Percentiles rank a stretch among this genome's conserved stretches.
These are phyloP conservation scores for Brachyistius frenatus DNA, from an alignment of 2,113 vertebrate genomes.

Conservation along the genomic window DNA sequence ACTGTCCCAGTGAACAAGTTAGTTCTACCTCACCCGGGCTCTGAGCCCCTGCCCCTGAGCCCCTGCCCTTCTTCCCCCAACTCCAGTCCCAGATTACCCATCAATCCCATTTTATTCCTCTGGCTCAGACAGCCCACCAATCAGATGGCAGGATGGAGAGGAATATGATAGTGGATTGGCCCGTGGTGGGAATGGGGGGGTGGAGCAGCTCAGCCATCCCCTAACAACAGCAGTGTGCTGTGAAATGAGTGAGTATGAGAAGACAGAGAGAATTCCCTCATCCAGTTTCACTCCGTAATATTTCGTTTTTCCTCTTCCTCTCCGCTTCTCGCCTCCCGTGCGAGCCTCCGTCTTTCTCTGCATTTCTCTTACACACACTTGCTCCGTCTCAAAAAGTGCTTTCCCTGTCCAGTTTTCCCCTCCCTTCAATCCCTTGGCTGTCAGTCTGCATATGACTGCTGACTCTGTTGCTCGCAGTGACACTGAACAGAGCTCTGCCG, in stretches of 20 bases:
- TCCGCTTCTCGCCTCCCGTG: neutral
- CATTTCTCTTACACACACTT: slow-evolving; percentile 18
- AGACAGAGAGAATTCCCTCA: slow-evolving; percentile 47
- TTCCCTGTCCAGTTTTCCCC: neutral
- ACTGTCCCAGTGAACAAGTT: slow-evolving; percentile 5
- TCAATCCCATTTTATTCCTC: slow-evolving; percentile 81
- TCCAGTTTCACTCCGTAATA: slow-evolving; percentile 25
- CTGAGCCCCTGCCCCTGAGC: slow-evolving; percentile 8
- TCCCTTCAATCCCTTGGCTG: slow-evolving; percentile 7
- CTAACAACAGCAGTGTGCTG: slow-evolving; percentile 82
- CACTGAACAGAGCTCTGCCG: slow-evolving; percentile 46
- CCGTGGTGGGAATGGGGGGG: slow-evolving; percentile 46
- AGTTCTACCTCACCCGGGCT: slow-evolving; percentile 36
- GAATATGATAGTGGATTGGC: slow-evolving; percentile 76
- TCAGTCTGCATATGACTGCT: slow-evolving; percentile 59
- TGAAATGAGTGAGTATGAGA: slow-evolving; percentile 63
- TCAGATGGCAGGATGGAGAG: slow-evolving; percentile 60
- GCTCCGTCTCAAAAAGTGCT: slow-evolving; percentile 8
- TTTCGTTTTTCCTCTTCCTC: slow-evolving; percentile 8
- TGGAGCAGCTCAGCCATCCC: slow-evolving; percentile 69
- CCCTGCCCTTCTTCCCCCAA: slow-evolving; percentile 18
- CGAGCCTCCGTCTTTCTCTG: slow-evolving; percentile 8
- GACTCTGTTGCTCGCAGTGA: slow-evolving; percentile 58
- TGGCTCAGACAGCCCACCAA: slow-evolving; percentile 74
- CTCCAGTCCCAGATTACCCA: slow-evolving; percentile 72